A percentile compares a stretch with the other conserved stretches of the same genome.
These are phyloP conservation scores for Spatulosminthurus flaviceps DNA, from an alignment of 2,888 invertebrate genomes.

Conservation along the genomic window DNA sequence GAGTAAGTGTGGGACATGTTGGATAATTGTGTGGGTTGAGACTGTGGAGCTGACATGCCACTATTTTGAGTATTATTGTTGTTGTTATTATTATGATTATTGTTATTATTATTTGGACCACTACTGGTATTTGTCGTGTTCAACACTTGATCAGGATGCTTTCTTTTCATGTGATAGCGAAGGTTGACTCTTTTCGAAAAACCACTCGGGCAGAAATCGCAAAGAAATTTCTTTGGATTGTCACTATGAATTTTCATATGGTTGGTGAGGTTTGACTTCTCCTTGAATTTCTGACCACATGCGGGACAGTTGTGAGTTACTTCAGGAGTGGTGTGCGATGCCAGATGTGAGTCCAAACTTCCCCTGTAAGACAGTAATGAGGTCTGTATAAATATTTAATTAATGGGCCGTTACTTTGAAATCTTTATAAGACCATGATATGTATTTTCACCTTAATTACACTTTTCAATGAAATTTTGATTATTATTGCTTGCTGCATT, in stretches of 20 bases:
- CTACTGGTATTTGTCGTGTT: slow-evolving; percentile 44
- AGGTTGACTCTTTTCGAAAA: slow-evolving; percentile 63
- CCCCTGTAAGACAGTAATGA: slow-evolving; percentile 58
- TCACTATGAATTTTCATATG: slow-evolving; percentile 59
- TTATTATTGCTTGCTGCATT: slow-evolving; percentile 46
- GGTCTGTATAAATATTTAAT: slow-evolving; percentile 45
- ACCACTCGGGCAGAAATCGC: slow-evolving; percentile 62
- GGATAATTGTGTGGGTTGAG: slow-evolving; percentile 18
- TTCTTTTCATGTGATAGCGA: slow-evolving; percentile 62
- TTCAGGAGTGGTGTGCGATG: slow-evolving; percentile 59
- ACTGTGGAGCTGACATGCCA: slow-evolving; percentile 14
- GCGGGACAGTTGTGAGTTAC: slow-evolving; percentile 59
- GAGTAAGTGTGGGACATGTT: slow-evolving; percentile 36
- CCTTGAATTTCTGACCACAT: slow-evolving; percentile 62
- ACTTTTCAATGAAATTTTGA: slow-evolving; percentile 50
- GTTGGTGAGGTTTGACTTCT: slow-evolving; percentile 58
- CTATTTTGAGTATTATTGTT: slow-evolving; percentile 38
- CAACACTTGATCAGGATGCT: slow-evolving; percentile 57
- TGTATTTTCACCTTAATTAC: slow-evolving; percentile 46
- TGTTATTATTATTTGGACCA: slow-evolving; percentile 54
- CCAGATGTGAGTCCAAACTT: slow-evolving; percentile 61
- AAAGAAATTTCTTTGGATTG: slow-evolving; percentile 61
- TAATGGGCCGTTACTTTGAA: slow-evolving; percentile 49
- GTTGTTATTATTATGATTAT: slow-evolving; percentile 51
- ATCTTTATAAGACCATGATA: slow-evolving; percentile 39